These are phyloP conservation scores for Diabrotica undecimpunctata DNA, from an alignment of 1,140 invertebrate species.

Conservation along the genomic window DNA sequence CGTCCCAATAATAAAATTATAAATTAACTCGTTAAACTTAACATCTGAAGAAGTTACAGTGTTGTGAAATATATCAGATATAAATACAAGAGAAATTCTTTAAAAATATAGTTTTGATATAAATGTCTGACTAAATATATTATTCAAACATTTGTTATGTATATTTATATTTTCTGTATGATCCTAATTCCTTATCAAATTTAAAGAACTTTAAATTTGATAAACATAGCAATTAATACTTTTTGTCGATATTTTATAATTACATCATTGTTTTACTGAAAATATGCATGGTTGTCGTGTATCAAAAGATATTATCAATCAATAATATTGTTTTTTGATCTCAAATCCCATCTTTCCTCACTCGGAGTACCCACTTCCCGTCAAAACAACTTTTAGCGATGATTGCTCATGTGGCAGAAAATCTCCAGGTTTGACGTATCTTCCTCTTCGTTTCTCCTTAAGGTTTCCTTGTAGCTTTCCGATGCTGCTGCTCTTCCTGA, in stretches of 20 bases:
- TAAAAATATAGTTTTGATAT: too few relatives aligned
- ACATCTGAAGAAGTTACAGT: too few relatives aligned
- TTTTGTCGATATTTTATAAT: background rate
- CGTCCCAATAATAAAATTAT: too few relatives aligned
- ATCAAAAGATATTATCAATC: too few relatives aligned
- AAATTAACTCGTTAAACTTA: too few relatives aligned
- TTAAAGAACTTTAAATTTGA: conserved; percentile 8
- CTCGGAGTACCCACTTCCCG: conserved; percentile 43
- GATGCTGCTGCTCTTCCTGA: conserved; percentile 50
- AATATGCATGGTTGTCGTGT: too few relatives aligned
- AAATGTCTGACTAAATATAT: too few relatives aligned
- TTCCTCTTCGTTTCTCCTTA: conserved; percentile 33
- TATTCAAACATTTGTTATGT: too few relatives aligned
- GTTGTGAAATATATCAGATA: too few relatives aligned
- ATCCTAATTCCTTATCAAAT: background rate
- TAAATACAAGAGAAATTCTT: too few relatives aligned
- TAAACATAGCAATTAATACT: background rate
- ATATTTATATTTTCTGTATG: background rate
- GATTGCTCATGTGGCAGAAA: conserved; percentile 38
- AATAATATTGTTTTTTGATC: background rate
- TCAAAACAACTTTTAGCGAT: conserved; percentile 40
- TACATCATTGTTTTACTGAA: background rate
- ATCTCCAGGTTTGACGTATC: conserved; percentile 24
- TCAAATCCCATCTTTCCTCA: background rate
- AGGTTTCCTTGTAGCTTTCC: conserved; percentile 43